phyloP scores from a whole-genome alignment of 2,113 vertebrate species.

The Eudyptes chrysolophus region DNA sequence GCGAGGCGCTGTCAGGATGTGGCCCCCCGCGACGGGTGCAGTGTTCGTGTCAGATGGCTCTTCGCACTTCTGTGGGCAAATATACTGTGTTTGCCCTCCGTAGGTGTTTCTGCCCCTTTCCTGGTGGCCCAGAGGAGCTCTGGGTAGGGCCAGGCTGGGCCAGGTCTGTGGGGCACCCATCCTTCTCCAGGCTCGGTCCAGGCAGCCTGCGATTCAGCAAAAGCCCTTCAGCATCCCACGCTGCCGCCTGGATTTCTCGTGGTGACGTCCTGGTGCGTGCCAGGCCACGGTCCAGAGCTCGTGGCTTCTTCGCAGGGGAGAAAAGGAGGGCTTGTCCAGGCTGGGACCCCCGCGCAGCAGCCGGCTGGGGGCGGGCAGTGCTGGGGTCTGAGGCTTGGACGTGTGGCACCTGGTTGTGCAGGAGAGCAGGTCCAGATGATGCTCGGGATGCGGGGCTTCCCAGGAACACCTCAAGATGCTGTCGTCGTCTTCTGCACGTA shows the following conservation, averaged over 20 bases:
- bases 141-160: background rate
- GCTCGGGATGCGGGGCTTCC: background rate
- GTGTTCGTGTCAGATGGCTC: background rate
- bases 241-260: background rate
- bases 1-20: background rate
- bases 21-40: rapidly evolving
- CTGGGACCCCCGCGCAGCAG: background rate
- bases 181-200: background rate
- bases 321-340: background rate
- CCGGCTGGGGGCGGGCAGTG: background rate
- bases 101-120: background rate
- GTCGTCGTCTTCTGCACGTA: background rate
- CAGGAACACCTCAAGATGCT: background rate
- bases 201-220: background rate
- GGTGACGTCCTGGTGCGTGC: background rate
- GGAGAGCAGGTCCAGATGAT: background rate
- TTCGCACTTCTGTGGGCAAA: background rate
- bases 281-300: rapidly evolving
- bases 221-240: background rate
- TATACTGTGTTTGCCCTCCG: background rate
- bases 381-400: background rate
- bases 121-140: background rate
- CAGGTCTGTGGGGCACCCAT: rapidly evolving
- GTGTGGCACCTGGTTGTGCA: background rate
- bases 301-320: background rate